phyloP scores from a whole-genome alignment of 2,888 invertebrate species.

The Drosophila ezoana region DNA sequence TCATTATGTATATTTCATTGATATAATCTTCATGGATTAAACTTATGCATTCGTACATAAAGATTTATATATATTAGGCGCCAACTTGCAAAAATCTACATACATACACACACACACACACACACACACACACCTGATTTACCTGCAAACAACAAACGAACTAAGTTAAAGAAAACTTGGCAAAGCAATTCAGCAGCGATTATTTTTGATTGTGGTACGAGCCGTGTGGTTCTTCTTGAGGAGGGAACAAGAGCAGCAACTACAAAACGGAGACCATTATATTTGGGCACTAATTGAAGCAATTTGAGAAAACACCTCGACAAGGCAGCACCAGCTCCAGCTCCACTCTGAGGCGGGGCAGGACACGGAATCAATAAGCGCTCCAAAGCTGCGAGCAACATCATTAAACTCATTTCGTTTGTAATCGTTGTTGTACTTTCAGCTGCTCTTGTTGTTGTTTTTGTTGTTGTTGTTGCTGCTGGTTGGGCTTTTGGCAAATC shows the following conservation, averaged over 20 bases:
- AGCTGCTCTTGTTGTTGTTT: constrained; percentile 4
- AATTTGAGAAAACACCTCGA: constrained; percentile 75
- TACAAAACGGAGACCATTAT: constrained; percentile 74
- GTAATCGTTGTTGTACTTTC: constrained; percentile 19
- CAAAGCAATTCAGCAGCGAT: constrained; percentile 71
- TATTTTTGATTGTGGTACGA: constrained; percentile 67
- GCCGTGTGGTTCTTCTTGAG: constrained; percentile 21
- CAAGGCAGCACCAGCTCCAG: constrained; percentile 27
- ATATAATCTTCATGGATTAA: background rate
- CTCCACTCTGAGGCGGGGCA: constrained; percentile 28
- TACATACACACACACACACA: constrained; percentile 6
- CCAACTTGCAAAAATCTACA: constrained; percentile 23
- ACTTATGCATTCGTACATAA: constrained; percentile 8
- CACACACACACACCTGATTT: constrained; percentile 22
- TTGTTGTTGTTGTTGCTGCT: constrained; percentile 12
- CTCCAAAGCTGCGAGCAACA: constrained; percentile 48
- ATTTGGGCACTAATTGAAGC: constrained; percentile 80
- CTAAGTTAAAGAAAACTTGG: constrained; percentile 64
- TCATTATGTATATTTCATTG: too few relatives aligned
- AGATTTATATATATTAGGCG: constrained; percentile 48
- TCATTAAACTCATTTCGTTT: constrained; percentile 60
- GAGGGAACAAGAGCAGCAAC: constrained; percentile 26
- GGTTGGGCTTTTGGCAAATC: constrained; percentile 49
- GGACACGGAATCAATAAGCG: constrained; percentile 68
- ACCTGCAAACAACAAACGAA: constrained; percentile 13